These are phyloP conservation scores for Grus americana DNA, from an alignment of 2,113 vertebrate species.

Conservation along the genomic window DNA sequence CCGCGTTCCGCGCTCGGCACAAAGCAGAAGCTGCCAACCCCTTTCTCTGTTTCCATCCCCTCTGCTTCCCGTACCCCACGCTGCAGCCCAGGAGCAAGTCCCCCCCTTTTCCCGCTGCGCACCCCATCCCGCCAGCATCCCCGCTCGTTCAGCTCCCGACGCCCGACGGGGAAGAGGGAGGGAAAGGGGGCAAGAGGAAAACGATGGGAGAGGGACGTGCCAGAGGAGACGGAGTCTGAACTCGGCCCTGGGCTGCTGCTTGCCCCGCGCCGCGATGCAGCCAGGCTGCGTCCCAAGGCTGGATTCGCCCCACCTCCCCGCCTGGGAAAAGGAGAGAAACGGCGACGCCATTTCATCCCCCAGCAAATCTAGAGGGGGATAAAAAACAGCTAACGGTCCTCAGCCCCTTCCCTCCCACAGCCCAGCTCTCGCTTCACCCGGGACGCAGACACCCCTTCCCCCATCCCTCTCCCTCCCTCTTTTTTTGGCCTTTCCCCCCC, in stretches of 20 bases:
- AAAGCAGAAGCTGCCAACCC: constrained; percentile 26
- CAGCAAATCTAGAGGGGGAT: neutral
- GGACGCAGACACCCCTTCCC: neutral
- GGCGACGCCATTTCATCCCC: neutral
- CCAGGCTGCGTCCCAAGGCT: neutral
- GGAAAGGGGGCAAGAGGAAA: neutral
- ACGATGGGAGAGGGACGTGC: neutral
- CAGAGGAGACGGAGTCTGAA: neutral
- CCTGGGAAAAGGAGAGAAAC: neutral
- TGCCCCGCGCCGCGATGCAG: neutral
- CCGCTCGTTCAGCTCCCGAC: neutral
- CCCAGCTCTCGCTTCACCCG: neutral
- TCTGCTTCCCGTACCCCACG: neutral
- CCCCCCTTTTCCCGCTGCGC: constrained; percentile 51
- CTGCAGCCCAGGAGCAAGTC: neutral
- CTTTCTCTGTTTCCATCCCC: constrained; percentile 2
- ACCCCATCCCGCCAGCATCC: neutral
- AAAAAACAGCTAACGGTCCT: neutral
- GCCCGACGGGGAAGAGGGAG: neutral
- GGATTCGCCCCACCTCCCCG: neutral
- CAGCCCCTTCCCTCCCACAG: neutral
- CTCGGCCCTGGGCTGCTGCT: neutral
- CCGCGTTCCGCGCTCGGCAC: neutral
- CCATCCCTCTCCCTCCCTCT: neutral
- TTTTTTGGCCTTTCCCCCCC: no score